Conservation (phyloP, 2,113 vertebrate genomes). For the Sceloporus tristichus region DNA sequence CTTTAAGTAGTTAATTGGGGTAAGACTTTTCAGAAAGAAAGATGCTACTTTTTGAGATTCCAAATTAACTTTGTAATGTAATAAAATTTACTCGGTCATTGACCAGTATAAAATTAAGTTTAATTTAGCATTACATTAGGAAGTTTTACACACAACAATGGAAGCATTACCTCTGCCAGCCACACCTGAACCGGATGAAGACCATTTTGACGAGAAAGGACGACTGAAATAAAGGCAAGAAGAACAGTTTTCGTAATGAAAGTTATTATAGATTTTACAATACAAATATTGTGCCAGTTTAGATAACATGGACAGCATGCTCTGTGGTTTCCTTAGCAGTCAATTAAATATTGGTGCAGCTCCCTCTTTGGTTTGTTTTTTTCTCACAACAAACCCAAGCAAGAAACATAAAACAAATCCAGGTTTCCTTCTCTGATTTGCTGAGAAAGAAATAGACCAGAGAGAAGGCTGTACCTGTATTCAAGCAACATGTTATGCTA, state of each 20-base stretch:
- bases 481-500: no score
- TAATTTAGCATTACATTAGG: background rate
- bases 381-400: no score
- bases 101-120: background rate
- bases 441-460: no score
- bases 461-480: no score
- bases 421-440: no score
- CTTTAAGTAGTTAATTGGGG: background rate
- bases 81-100: no score
- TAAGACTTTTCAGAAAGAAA: slow-evolving; percentile 19
- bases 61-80: background rate
- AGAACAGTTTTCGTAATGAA: background rate
- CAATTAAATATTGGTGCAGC: no score
- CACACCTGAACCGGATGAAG: slow-evolving; percentile 80
- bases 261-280: background rate
- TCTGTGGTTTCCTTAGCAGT: no score
- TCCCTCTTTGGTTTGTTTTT: no score
- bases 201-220: slow-evolving; percentile 92
- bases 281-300: background rate
- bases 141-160: background rate
- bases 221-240: slow-evolving; percentile 81
- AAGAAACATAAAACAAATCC: no score
- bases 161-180: slow-evolving; percentile 88
- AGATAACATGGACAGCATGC: no score
- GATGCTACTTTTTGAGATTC: background rate